Base-by-base conservation (phyloP, 2,113 vertebrate genomes). In the Erpornis zantholeuca region DNA sequence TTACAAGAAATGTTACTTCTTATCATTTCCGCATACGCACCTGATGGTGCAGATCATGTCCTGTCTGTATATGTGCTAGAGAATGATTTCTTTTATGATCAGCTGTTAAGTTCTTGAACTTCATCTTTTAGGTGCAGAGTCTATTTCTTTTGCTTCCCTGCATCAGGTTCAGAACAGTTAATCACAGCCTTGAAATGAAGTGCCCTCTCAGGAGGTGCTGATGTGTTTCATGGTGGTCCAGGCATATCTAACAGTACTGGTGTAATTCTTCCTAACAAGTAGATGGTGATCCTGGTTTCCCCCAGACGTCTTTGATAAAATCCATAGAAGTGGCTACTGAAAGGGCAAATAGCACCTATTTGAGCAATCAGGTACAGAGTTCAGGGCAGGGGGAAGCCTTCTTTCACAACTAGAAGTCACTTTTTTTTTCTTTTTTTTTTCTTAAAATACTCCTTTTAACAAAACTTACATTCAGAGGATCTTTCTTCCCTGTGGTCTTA, bases 311-410 rank as follows among this genome's bases (percentile, higher is more conserved):
- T 61, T 86, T 63, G 60, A 84, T 80, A 57, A 95, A 96, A 78
- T 88, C 53, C 7, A 3, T 45, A 69, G 52, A 77, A 27, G 19
- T 63, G 44, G 72, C 52, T 73, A 50, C 38, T 91, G 65, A 83
- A 94, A 90, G 91, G 90, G 82, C 77, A 95, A 93, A 96, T 90
- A 88, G 27, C 69, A 94, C 61, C 80, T 86, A 70, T 95, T 97
- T 96, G 64, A 94, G 70, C 85, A 92, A 92, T 89, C 80, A 83
- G 49, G 29, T 82, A 12, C 57, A 88, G 64, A 97, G 79, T 92
- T 94, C 36, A 40, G 7, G 27, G 14, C 33, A 33, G 5, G 2
- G 3, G 65, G 85, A 92, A 83, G 31, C 36, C 12, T 87, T 78
- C 27, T 87, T 91, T 96, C 88, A 87, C 42, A 73, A 50, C 44